Evolutionary conservation across 2,113 vertebrate genomes (phyloP), one percentile per base, ranked within the genome.

Genomic region (Austrofundulus limnaeus): DNA sequence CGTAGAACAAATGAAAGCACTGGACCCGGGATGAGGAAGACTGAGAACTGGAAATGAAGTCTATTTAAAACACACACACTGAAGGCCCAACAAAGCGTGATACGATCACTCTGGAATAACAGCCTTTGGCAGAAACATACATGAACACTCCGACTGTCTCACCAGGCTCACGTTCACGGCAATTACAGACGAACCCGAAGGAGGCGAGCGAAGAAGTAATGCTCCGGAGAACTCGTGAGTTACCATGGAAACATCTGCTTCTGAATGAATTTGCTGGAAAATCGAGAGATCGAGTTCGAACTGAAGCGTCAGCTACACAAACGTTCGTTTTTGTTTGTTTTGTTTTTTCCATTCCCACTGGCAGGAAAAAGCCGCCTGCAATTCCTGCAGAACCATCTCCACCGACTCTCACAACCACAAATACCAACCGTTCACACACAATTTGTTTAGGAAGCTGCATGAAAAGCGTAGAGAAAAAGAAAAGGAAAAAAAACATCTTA

Each of bases 231-330:
- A 84, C 87, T 91, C 69, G n/a, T 61, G 65, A 53, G 86, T 93
- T 83, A 85, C 85, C 87, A 89, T 87, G 87, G 91, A 91, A 86
- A 88, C 85, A 51, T 75, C 48, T 63, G 76, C 87, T 86, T 92
- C 58, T 89, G 82, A 88, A 93, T 89, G 87, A 72, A 90, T 90
- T 87, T 87, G 89, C 63, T 70, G 57, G 80, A 63, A 21, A 54
- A 62, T 70, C 65, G 81, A 85, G 84, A 90, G 87, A 92, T 89
- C 24, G 85, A 91, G 68, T 89, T 64, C 70, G 89, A 83, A 79
- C 82, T 86, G 82, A 80, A 82, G 83, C 77, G 72, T 75, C 75
- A 60, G 78, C 81, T 66, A 67, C 73, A 69, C 75, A 81, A 81
- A 61, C 78, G 49, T 66, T 39, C 54, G 28, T 61, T 62, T 55